Evolutionary conservation across 2,113 vertebrate species (phyloP).

Genomic region (Lepisosteus osseus): DNA sequence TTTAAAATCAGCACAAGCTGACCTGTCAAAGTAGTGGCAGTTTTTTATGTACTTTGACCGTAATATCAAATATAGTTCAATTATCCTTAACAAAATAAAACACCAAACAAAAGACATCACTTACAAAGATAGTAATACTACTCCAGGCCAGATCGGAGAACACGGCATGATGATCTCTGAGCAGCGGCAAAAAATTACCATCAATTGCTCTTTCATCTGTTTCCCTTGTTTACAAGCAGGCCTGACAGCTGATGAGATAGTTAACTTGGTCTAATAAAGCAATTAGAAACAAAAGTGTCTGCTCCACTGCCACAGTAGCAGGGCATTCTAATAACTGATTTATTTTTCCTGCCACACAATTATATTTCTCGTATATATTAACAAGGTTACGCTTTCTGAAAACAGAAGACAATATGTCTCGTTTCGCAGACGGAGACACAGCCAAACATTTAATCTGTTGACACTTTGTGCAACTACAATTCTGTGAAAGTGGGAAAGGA

Average conservation of each 20-base stretch:
- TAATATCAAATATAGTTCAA: neutral
- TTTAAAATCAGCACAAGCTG: neutral
- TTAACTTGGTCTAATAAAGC: constrained; percentile 76
- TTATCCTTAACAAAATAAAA: too few relatives aligned
- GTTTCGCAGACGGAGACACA: too few relatives aligned
- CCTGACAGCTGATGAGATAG: constrained; percentile 62
- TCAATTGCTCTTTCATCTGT: constrained; percentile 42
- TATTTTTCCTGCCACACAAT: constrained; percentile 68
- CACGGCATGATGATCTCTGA: constrained; percentile 4
- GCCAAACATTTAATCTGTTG: too few relatives aligned
- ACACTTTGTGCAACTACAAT: too few relatives aligned
- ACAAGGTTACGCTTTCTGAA: constrained; percentile 68
- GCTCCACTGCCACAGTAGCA: constrained; percentile 75
- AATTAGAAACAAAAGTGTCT: constrained; percentile 76
- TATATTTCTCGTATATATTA: constrained; percentile 80
- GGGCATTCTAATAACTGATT: constrained; percentile 77
- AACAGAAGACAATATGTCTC: neutral
- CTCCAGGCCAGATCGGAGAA: too few relatives aligned
- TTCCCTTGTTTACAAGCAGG: constrained; percentile 52
- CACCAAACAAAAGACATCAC: too few relatives aligned
- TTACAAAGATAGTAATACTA: too few relatives aligned
- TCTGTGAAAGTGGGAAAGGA: neutral
- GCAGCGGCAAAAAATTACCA: constrained; percentile 52
- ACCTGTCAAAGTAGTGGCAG: neutral
- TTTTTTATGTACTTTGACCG: constrained; percentile 24